Percentiles rank a stretch among this genome's conserved stretches.
Evolutionary conservation across 2,888 invertebrate genomes (phyloP).

Genomic region (Ditylenchus weischeri): DNA sequence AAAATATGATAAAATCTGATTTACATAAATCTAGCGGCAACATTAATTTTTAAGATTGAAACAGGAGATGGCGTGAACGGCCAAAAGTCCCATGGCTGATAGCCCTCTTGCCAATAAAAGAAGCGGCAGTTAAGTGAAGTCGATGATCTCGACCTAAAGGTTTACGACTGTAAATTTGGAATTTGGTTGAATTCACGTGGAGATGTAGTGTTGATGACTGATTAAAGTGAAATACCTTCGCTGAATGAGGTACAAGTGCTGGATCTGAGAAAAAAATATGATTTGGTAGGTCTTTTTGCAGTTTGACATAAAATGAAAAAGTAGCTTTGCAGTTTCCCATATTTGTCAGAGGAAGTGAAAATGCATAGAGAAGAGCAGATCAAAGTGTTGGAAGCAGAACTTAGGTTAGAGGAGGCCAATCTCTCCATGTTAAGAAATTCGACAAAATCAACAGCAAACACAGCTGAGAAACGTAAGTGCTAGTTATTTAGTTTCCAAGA

Average conservation of each 20-base stretch:
- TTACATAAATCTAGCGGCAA: too few species aligned
- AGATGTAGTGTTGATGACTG: constrained; percentile 50
- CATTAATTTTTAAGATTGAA: background rate
- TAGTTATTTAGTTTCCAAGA: too few species aligned
- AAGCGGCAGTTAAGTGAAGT: constrained; percentile 45
- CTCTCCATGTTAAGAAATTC: constrained; percentile 78
- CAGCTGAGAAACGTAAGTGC: constrained; percentile 11
- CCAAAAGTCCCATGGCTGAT: constrained; percentile 2
- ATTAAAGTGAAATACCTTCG: constrained; percentile 57
- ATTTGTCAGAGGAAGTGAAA: constrained; percentile 37
- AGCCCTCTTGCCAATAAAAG: constrained; percentile 23
- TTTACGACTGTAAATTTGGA: constrained; percentile 54
- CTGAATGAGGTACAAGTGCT: constrained; percentile 50
- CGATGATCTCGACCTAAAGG: constrained; percentile 48
- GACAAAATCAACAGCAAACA: constrained; percentile 31
- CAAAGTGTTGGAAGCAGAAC: constrained; percentile 37
- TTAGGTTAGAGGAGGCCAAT: constrained; percentile 79
- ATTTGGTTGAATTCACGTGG: constrained; percentile 22
- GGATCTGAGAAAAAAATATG: constrained; percentile 46
- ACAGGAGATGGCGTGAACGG: background rate
- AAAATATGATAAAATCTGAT: too few species aligned
- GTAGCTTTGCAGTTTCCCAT: constrained; percentile 31
- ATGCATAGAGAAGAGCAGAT: constrained; percentile 39
- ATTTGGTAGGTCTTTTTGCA: constrained; percentile 36
- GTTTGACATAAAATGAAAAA: background rate